phyloP scores from a whole-genome alignment of 2,888 invertebrate species.

The Parelbella ahira region DNA sequence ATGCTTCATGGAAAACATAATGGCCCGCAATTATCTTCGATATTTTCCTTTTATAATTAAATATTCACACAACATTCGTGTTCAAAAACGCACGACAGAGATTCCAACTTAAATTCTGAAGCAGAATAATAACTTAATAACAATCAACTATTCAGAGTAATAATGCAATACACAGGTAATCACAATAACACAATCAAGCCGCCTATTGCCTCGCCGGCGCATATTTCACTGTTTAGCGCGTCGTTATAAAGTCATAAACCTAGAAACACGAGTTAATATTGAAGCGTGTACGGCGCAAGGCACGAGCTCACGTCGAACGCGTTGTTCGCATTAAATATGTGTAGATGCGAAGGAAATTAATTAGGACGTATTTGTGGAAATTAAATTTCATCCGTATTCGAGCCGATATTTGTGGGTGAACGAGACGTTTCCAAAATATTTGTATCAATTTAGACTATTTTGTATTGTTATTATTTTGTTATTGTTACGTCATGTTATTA shows the following conservation, averaged over 20 bases:
- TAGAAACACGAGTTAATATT: constrained; percentile 52
- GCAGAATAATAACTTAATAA: too few relatives aligned
- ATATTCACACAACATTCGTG: too few relatives aligned
- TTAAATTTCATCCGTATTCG: not conserved
- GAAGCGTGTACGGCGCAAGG: constrained; percentile 39
- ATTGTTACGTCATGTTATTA: too few relatives aligned
- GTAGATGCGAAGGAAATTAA: constrained; percentile 7
- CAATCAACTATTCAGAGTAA: constrained; percentile 4
- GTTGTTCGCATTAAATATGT: constrained; percentile 13
- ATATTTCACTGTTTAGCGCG: constrained; percentile 64
- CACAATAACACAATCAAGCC: constrained; percentile 35
- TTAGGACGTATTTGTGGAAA: constrained; percentile 4
- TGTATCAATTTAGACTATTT: too few relatives aligned
- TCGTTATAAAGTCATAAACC: constrained; percentile 75
- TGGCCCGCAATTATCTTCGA: too few relatives aligned
- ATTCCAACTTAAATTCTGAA: too few relatives aligned
- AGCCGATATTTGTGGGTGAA: not conserved
- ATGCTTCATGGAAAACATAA: too few relatives aligned
- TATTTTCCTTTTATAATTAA: too few relatives aligned
- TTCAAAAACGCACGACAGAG: too few relatives aligned
- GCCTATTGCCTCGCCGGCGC: constrained; percentile 41
- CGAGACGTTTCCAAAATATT: too few relatives aligned
- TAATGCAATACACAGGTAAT: constrained; percentile 28
- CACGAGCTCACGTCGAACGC: constrained; percentile 24
- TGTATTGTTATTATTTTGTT: too few relatives aligned